phyloP scores from a whole-genome alignment of 2,888 invertebrate genomes.

The Acrobeloides nanus region DNA sequence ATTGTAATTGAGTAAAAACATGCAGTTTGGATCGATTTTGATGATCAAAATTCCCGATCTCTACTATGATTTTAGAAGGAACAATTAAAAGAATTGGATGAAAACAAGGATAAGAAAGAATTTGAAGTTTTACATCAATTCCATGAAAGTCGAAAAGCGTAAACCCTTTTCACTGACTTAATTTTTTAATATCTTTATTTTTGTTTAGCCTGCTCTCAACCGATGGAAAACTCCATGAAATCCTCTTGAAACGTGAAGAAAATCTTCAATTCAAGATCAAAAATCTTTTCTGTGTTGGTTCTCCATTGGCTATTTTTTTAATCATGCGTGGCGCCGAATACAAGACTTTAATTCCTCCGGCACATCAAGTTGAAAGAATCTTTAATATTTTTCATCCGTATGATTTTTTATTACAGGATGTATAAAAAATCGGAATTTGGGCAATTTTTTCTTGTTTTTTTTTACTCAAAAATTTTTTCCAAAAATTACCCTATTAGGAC shows the following conservation, averaged over 20 bases:
- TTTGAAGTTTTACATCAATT: constrained; percentile 23
- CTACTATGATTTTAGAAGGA: constrained; percentile 35
- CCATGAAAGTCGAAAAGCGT: constrained; percentile 21
- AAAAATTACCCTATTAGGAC: too few relatives aligned
- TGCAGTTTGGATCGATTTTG: too few relatives aligned
- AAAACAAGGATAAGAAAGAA: constrained; percentile 9
- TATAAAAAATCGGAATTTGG: too few relatives aligned
- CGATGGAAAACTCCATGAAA: constrained; percentile 31
- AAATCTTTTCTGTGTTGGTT: constrained; percentile 49
- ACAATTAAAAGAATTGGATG: constrained; percentile 20
- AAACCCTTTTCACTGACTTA: too few relatives aligned
- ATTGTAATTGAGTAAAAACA: too few relatives aligned
- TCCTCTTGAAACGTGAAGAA: too few relatives aligned
- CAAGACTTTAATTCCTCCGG: constrained; percentile 22
- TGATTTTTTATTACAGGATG: constrained; percentile 16
- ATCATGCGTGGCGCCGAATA: constrained; percentile 42
- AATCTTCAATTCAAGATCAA: constrained; percentile 35
- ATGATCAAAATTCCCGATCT: too few relatives aligned
- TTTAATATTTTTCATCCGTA: constrained; percentile 44
- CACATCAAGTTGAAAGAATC: constrained; percentile 32
- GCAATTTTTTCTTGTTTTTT: too few relatives aligned
- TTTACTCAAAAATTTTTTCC: too few relatives aligned
- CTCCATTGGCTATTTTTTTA: constrained; percentile 48
- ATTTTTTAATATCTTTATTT: constrained; percentile 7
- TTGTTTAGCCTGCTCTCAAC: constrained; percentile 25